Conservation (phyloP, 2,888 invertebrate genomes). For the Byasa hedistus region DNA sequence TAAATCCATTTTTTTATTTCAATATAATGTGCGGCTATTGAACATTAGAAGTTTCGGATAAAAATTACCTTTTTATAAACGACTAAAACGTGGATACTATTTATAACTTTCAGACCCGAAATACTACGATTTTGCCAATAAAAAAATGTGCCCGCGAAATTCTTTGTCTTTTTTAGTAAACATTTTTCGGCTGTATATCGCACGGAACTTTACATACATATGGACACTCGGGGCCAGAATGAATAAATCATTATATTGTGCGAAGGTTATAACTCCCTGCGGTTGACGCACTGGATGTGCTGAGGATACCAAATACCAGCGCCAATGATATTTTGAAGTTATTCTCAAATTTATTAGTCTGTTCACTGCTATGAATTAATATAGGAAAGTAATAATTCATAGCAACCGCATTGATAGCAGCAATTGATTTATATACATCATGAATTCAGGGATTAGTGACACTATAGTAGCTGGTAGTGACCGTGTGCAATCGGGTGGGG, state of each 20-base stretch:
- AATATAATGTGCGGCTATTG: neutral
- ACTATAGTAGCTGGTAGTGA: constrained; percentile 30
- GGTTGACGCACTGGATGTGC: neutral
- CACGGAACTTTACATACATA: neutral
- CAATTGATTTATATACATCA: too few species aligned
- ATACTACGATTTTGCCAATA: too few species aligned
- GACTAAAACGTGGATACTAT: too few species aligned
- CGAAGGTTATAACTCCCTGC: neutral
- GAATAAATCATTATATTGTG: neutral
- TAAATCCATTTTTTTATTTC: neutral
- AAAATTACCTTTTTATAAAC: too few species aligned
- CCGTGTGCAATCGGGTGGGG: constrained; percentile 40
- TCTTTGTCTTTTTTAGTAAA: too few species aligned
- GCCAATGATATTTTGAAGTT: neutral
- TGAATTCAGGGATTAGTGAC: constrained; percentile 11
- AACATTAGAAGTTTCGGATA: neutral
- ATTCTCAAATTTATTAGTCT: neutral
- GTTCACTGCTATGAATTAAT: neutral
- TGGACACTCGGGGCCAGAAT: neutral
- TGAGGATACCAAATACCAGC: neutral
- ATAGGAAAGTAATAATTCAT: neutral
- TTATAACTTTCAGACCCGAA: too few species aligned
- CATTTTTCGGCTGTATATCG: neutral
- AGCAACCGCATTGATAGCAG: neutral
- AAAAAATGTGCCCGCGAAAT: too few species aligned